Evolutionary conservation across 53 echinoderm and acorn worm species (phyloP), one percentile per base, ranked within the genome.

Genomic region (Hippasteria phrygiana): DNA sequence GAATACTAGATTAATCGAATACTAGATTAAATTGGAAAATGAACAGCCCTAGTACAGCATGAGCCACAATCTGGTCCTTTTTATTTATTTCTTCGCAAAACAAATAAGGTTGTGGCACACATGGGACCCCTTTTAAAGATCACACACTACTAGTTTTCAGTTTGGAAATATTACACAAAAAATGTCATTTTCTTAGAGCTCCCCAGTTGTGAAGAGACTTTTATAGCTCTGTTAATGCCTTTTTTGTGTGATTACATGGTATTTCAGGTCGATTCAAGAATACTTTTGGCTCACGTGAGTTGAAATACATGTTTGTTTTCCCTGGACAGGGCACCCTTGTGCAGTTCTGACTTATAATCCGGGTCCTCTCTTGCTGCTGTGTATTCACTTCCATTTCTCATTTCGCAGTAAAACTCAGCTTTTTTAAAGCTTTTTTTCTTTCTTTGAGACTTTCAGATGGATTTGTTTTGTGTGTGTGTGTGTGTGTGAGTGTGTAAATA

Each of bases 181-280:
- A n/a, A n/a, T n/a, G n/a, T n/a, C n/a, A n/a, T n/a, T n/a, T n/a
- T n/a, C n/a, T n/a, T n/a, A n/a, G n/a, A n/a, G n/a, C n/a, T n/a
- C n/a, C n/a, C n/a, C n/a, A n/a, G 46, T 45, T 5, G 11, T 45
- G 11, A 45, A 7, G 46, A 7, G 11, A 45, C 46, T 11, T 7
- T 11, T 45, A 11, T 45, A 45, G 6, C 5, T 45, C 46, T 7
- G 46, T 45, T 45, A 5, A 45, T 45, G 46, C 46, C 53, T 62
- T 43, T 42, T 43, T 64, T 65, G 36, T 79, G 79, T 79, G 79
- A 38, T 81, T 41, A 64, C 81, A 65, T 81, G 70, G 54, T 35
- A 51, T 85, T 85, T 85, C 85, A 85, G 85, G 85, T 85, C 85
- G 51, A 55, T 85, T 85, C 85, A 85, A 85, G 70, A 85, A 71